A percentile compares a stretch with the other conserved stretches of the same genome.
These are phyloP conservation scores for Emesis russula DNA, from an alignment of 2,888 invertebrate species.

Conservation along the genomic window DNA sequence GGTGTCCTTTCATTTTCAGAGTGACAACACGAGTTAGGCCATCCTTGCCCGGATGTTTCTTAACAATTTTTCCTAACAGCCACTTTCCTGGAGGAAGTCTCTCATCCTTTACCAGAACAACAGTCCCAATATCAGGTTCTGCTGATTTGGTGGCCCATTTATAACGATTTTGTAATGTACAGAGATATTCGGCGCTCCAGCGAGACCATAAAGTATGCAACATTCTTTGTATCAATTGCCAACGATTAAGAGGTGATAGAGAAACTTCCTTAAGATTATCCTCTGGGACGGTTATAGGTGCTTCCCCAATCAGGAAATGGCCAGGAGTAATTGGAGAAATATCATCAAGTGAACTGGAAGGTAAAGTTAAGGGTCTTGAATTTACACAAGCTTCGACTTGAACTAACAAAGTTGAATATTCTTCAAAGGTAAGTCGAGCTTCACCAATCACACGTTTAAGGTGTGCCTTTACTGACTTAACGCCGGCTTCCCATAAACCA, in stretches of 20 bases:
- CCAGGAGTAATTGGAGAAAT: not conserved
- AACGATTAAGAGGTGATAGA: not conserved
- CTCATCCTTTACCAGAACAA: not conserved
- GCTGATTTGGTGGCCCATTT: not conserved
- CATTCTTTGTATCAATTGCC: not conserved
- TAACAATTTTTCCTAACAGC: not conserved
- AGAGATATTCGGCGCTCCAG: not conserved
- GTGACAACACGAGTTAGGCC: not conserved
- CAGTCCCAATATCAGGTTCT: not conserved
- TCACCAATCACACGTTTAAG: too few species aligned
- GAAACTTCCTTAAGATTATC: not conserved
- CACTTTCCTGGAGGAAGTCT: not conserved
- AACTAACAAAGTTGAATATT: too few species aligned
- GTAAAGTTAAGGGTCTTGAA: not conserved
- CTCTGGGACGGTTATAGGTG: not conserved
- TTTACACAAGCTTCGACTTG: too few species aligned
- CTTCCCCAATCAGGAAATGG: not conserved
- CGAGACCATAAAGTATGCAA: not conserved
- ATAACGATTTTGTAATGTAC: not conserved
- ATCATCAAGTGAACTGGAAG: not conserved
- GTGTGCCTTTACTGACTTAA: too few species aligned
- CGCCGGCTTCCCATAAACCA: too few species aligned
- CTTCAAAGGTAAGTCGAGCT: too few species aligned
- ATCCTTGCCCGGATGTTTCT: not conserved
- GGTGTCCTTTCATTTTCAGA: not conserved